Conservation (phyloP, 2,113 vertebrate species). For the Myotis brandtii region DNA sequence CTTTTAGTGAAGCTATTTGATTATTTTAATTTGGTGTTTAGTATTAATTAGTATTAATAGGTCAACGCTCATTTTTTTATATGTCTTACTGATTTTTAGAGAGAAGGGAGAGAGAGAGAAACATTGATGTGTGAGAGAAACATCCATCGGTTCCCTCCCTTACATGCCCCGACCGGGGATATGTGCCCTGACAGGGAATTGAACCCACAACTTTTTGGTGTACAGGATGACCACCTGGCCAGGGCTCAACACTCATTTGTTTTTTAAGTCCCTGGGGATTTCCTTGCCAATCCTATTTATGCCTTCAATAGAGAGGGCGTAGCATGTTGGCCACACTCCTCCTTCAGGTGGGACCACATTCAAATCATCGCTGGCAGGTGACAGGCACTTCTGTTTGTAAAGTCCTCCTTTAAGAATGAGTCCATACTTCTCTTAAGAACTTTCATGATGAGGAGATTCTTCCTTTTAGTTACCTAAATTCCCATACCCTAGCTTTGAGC, state of each 20-base stretch:
- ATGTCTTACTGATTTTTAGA: neutral
- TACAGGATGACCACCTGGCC: neutral
- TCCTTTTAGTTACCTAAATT: conserved; percentile 30
- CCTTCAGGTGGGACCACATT: neutral
- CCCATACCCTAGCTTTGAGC: neutral
- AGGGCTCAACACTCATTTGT: neutral
- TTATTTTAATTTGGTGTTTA: conserved; percentile 29
- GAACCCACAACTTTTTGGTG: neutral
- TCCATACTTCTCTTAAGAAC: neutral
- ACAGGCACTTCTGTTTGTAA: conserved; percentile 52
- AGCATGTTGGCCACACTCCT: neutral
- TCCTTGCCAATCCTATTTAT: neutral
- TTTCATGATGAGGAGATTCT: conserved; percentile 15
- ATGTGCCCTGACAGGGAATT: neutral
- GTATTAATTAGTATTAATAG: conserved; percentile 7
- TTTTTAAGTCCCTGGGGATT: conserved; percentile 38
- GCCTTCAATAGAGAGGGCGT: neutral
- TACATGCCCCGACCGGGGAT: neutral
- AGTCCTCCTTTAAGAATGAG: conserved; percentile 13
- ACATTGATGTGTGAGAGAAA: neutral
- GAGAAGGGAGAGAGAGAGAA: neutral
- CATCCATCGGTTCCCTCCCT: neutral
- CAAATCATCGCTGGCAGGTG: conserved; percentile 2
- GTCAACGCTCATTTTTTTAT: neutral
- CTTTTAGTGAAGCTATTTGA: neutral